phyloP scores from a whole-genome alignment of 1,140 invertebrate genomes.

The Anoplophora glabripennis region DNA sequence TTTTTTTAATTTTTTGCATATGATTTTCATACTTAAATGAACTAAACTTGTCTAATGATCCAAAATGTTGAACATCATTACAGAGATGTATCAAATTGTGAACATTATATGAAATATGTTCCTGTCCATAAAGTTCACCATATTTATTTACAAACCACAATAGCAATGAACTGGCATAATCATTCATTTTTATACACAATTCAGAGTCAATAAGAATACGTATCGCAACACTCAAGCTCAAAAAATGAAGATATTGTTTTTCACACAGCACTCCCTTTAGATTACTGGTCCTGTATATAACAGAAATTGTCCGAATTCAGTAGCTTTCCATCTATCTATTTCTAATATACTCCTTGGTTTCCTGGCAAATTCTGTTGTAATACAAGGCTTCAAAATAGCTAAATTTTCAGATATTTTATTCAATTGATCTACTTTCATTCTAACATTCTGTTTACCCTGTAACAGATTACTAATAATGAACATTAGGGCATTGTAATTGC shows the following conservation, averaged over 20 bases:
- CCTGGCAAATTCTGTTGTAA: too few relatives aligned
- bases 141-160: background rate
- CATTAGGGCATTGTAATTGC: too few relatives aligned
- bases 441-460: too few relatives aligned
- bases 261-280: background rate
- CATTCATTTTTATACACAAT: too few relatives aligned
- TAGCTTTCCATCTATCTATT: background rate
- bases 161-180: too few relatives aligned
- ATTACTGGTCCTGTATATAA: background rate
- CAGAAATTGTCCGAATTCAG: background rate
- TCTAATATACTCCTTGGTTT: background rate
- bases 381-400: too few relatives aligned
- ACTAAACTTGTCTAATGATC: constrained; percentile 11
- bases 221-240: background rate
- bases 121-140: background rate
- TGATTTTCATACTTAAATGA: constrained; percentile 6
- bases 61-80: background rate
- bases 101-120: constrained; percentile 6
- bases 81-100: constrained; percentile 14
- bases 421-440: too few relatives aligned
- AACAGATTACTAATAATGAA: too few relatives aligned
- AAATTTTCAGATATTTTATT: too few relatives aligned
- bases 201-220: background rate
- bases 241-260: background rate
- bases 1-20: background rate